Base-by-base conservation (phyloP, 2,888 invertebrate species). In the Hyppa rectilinea region DNA sequence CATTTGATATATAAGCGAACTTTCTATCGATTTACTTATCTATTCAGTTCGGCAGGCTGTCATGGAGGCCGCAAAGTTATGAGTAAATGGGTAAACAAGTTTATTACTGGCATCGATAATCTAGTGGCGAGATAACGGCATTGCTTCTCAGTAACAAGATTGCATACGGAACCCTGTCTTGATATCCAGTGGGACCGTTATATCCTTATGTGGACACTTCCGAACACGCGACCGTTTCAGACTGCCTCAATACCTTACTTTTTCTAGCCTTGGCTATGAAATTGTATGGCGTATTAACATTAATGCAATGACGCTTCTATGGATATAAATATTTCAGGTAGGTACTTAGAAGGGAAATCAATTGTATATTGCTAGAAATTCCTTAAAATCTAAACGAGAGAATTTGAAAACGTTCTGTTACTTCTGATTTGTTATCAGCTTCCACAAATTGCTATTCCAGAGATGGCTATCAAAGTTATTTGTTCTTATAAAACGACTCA, bases 141-240 rank as follows among this genome's bases (percentile, higher is more conserved):
- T 85, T 79, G 87, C 83, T 86, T 87, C 88, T 86, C 78, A 68
- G 85, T 85, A 87, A 86, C 86, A 82, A 87, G 89, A 89, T 88
- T 88, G 89, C 87, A 86, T 84, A 88, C 87, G 86, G 87, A 89
- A 89, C 90, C 87, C 84, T 83, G 82, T 80, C 85, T 87, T 83
- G 87, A 87, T 86, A 89, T 87, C 88, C 85, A 88, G 76, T 74
- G 84, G 84, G 83, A 90, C 94, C 92, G 94, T 93, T 94, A 93
- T 84, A 87, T 87, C 87, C 89, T 88, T 89, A 88, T 87, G 87
- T 87, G 89, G 89, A 88, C 87, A 90, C 89, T 91, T 91, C 91
- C 91, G 90, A 90, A 88, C 87, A 86, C 84, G 86, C 81, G 83
- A 86, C 83, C 66, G 60, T 74, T 73, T 47, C 43, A 75, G 63